These are phyloP conservation scores for Sebastes diploproa DNA, from an alignment of 2,797 vertebrate species.

Conservation along the genomic window DNA sequence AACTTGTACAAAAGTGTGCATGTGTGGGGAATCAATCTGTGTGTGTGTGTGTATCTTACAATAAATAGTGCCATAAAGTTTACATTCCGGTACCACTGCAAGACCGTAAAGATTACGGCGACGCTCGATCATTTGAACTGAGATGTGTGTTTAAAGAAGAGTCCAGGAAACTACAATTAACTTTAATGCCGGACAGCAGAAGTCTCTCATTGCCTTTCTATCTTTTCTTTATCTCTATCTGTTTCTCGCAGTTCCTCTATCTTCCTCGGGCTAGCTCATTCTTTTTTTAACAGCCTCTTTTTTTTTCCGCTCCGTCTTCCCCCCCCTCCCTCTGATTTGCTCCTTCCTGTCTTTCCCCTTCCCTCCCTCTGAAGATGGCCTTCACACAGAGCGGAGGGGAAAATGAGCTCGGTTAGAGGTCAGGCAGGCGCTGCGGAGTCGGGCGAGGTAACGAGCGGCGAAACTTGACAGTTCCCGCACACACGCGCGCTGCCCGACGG, in stretches of 20 bases:
- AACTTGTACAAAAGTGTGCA: background rate
- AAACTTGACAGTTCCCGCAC: conserved; percentile 37
- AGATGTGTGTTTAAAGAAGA: conserved; percentile 50
- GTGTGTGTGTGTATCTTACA: background rate
- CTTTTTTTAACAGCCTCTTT: conserved; percentile 26
- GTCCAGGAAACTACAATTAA: conserved; percentile 54
- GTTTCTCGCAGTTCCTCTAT: conserved; percentile 8
- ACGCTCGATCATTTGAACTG: conserved; percentile 48
- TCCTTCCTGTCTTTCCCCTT: conserved; percentile 22
- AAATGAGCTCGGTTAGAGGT: conserved; percentile 64
- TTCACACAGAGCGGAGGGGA: conserved; percentile 59
- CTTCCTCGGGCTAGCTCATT: conserved; percentile 2
- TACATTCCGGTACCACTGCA: conserved; percentile 31
- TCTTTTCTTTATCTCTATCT: conserved; percentile 38
- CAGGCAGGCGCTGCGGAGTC: conserved; percentile 15
- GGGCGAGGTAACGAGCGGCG: conserved; percentile 31
- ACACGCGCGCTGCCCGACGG: background rate
- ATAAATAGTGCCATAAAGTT: conserved; percentile 60
- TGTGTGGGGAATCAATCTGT: conserved; percentile 20
- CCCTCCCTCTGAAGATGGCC: conserved; percentile 55
- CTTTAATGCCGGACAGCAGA: conserved; percentile 8
- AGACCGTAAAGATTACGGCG: conserved; percentile 57
- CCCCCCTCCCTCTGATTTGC: conserved; percentile 30
- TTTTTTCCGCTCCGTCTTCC: background rate
- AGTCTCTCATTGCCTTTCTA: conserved; percentile 1